phyloP scores from a whole-genome alignment of 2,113 vertebrate species.

The Oryctolagus cuniculus region mOryCun1.1 NC_091438.1:32161001-32161500 shows the following conservation, averaged over 20 bases:
- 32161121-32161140: not conserved
- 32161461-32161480: too few relatives aligned
- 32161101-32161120: not conserved
- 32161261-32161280: not conserved
- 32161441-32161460: too few relatives aligned
- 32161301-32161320: not conserved
- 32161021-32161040: conserved; percentile 82
- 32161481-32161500: too few relatives aligned
- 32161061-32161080: not conserved
- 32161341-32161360: not conserved
- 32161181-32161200: not conserved
- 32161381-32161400: too few relatives aligned
- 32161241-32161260: not conserved
- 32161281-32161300: not conserved
- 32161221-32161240: too few relatives aligned
- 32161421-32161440: too few relatives aligned
- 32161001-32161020: conserved; percentile 80
- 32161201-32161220: not conserved
- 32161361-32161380: not conserved
- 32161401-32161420: too few relatives aligned
- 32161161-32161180: not conserved
- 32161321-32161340: not conserved
- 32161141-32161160: not conserved
- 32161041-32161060: conserved; percentile 76
- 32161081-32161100: too few relatives aligned